These are phyloP conservation scores for Adela reaumurella DNA, from an alignment of 2,888 invertebrate genomes.

Conservation along the genomic window DNA sequence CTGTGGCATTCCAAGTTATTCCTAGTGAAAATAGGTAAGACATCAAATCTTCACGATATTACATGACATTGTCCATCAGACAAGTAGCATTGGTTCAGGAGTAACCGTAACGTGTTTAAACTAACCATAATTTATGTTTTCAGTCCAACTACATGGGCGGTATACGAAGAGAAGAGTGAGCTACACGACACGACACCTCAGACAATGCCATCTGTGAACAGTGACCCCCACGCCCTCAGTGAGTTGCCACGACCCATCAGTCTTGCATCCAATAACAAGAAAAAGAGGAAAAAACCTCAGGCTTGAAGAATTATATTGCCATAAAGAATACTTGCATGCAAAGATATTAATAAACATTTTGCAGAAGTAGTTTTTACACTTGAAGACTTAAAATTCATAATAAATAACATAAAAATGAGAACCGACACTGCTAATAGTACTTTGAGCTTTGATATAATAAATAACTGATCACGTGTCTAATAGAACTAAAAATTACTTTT, in stretches of 20 bases:
- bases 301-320: background rate
- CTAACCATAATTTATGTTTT: conserved; percentile 12
- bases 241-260: conserved; percentile 43
- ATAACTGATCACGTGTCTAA: no score
- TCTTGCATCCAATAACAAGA: conserved; percentile 21
- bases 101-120: no score
- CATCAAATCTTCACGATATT: conserved; percentile 4
- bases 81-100: background rate
- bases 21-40: conserved; percentile 49
- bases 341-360: no score
- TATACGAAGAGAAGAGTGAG: conserved; percentile 40
- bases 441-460: no score
- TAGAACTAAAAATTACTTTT: no score
- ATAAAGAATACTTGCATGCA: no score
- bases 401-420: no score
- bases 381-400: no score
- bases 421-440: no score
- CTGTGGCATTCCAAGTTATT: conserved; percentile 45
- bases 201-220: conserved; percentile 32
- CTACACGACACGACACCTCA: conserved; percentile 24
- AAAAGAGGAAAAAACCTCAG: background rate
- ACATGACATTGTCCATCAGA: background rate
- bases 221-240: conserved; percentile 37
- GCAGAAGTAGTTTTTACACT: no score
- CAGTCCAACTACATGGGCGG: conserved; percentile 47